These are phyloP conservation scores for Pogoniulus pusillus DNA, from an alignment of 2,797 vertebrate species.

Conservation along the genomic window DNA sequence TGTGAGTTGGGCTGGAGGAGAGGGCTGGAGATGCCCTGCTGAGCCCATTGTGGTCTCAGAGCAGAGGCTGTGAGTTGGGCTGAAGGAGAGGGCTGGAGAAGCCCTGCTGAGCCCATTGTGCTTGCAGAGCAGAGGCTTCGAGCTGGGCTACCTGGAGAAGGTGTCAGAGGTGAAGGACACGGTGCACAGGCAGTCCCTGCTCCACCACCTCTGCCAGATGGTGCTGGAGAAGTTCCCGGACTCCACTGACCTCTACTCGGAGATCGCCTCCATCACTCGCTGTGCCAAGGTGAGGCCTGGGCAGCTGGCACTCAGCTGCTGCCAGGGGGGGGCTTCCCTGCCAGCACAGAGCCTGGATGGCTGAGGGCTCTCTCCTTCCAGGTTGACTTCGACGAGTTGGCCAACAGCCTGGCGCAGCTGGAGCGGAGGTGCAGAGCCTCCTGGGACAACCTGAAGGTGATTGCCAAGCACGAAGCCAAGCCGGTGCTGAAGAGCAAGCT, in stretches of 20 bases:
- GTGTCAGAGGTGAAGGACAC: conserved; percentile 98
- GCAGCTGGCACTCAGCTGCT: neutral
- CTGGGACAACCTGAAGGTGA: conserved; percentile 90
- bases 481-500: conserved; percentile 85
- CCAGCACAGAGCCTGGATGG: too few species aligned
- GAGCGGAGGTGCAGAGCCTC: conserved; percentile 88
- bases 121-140: conserved; percentile 91
- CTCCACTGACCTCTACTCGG: conserved; percentile 91
- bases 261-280: conserved; percentile 89
- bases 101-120: neutral
- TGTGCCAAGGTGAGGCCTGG: conserved; percentile 85
- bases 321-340: neutral
- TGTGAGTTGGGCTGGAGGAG: too few species aligned
- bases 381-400: conserved; percentile 93
- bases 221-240: conserved; percentile 88
- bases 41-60: conserved; percentile 75
- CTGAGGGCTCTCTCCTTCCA: conserved; percentile 29
- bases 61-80: too few species aligned
- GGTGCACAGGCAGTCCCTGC: conserved; percentile 90
- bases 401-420: conserved; percentile 89
- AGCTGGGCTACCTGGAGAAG: conserved; percentile 94
- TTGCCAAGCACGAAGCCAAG: conserved; percentile 90
- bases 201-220: conserved; percentile 90
- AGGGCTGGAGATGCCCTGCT: conserved; percentile 85
- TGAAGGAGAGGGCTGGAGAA: neutral